These are phyloP conservation scores for Trichonephila inaurata DNA, from an alignment of 1,140 invertebrate species.

Conservation along the genomic window DNA sequence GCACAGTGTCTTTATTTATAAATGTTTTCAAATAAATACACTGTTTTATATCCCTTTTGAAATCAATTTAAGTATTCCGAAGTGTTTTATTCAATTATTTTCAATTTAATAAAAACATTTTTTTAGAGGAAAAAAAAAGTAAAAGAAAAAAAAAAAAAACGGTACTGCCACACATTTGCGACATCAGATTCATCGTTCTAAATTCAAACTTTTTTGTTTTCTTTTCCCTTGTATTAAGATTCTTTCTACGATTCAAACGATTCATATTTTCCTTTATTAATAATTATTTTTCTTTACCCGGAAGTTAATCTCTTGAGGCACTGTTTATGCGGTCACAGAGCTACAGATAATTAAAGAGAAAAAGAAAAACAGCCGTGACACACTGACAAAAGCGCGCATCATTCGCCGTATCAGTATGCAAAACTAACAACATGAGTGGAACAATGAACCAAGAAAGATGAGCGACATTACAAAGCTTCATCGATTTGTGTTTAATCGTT, in stretches of 20 bases:
- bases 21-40: too few relatives aligned
- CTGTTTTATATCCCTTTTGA: too few relatives aligned
- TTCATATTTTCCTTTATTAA: not conserved
- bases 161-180: too few relatives aligned
- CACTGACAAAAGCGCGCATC: conserved; percentile 6
- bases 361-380: not conserved
- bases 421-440: not conserved
- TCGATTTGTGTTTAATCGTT: conserved; percentile 37
- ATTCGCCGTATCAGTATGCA: not conserved
- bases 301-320: not conserved
- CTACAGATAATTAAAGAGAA: conserved; percentile 13
- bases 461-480: conserved; percentile 34
- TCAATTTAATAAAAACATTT: too few relatives aligned
- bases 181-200: too few relatives aligned
- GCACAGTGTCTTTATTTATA: too few relatives aligned
- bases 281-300: not conserved
- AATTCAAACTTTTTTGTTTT: not conserved
- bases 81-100: too few relatives aligned
- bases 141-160: too few relatives aligned
- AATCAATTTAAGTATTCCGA: too few relatives aligned
- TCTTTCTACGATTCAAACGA: not conserved
- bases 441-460: conserved; percentile 46
- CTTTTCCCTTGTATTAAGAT: not conserved
- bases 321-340: not conserved
- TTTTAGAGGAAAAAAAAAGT: too few relatives aligned